Evolutionary conservation across 2,113 vertebrate species (phyloP).

Genomic region (Podiceps cristatus): DNA sequence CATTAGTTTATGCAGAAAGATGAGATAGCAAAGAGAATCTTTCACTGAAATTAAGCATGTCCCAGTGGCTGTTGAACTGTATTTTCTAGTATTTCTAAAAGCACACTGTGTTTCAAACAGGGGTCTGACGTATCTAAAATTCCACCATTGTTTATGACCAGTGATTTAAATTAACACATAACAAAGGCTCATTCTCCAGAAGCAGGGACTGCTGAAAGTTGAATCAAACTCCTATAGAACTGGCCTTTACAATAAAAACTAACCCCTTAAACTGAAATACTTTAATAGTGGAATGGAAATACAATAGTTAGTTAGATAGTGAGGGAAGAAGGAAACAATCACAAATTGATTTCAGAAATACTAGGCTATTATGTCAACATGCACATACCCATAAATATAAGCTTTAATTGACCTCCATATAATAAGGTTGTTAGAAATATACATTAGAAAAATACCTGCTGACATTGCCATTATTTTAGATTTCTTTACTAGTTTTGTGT

Average conservation of each 20-base stretch:
- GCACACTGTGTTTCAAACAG: not conserved
- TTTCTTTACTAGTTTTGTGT: not conserved
- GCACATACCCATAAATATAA: not conserved
- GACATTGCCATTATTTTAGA: not conserved
- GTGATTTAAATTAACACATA: constrained; percentile 13
- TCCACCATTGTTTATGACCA: constrained; percentile 22
- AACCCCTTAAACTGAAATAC: not conserved
- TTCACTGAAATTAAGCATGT: constrained; percentile 27
- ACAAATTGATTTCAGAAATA: not conserved
- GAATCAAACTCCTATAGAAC: not conserved
- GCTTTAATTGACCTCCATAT: not conserved
- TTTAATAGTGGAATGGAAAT: not conserved
- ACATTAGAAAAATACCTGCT: not conserved
- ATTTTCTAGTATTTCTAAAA: constrained; percentile 48
- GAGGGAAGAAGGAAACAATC: not conserved
- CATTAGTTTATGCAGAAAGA: constrained; percentile 39
- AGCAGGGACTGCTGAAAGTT: not conserved
- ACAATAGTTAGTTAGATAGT: not conserved
- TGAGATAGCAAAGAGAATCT: constrained; percentile 18
- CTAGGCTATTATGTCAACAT: not conserved
- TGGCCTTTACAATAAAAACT: not conserved
- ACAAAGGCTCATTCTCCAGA: constrained; percentile 21
- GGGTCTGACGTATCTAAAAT: constrained; percentile 33
- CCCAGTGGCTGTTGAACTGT: constrained; percentile 56
- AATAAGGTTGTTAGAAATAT: not conserved